Evolutionary conservation across 2,113 vertebrate species (phyloP).

Genomic region (Australoheros scitulus): DNA sequence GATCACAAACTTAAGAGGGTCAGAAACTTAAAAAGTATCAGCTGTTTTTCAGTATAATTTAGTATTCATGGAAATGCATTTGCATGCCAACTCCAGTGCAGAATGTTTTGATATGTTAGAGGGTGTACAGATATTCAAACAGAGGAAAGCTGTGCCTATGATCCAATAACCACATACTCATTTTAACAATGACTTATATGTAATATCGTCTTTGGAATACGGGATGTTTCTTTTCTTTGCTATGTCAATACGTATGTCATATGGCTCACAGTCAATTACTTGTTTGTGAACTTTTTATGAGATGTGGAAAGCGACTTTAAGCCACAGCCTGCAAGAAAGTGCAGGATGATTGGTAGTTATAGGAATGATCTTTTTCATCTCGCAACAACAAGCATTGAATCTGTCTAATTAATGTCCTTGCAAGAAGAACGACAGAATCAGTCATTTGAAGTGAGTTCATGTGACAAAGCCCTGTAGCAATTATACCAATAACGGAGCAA

Average conservation of each 20-base stretch:
- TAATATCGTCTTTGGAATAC: neutral
- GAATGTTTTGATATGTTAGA: neutral
- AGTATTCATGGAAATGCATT: neutral
- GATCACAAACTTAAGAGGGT: neutral
- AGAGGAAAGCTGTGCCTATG: neutral
- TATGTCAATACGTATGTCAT: neutral
- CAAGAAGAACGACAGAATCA: neutral
- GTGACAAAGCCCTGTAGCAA: constrained; percentile 17
- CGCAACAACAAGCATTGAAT: neutral
- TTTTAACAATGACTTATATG: neutral
- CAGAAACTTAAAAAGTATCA: neutral
- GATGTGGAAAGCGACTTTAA: neutral
- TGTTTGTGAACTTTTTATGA: neutral
- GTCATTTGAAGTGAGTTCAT: neutral
- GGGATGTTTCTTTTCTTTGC: neutral
- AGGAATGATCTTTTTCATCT: neutral
- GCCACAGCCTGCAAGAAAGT: neutral
- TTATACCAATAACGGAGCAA: neutral
- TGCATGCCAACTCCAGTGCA: neutral
- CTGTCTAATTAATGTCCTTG: neutral
- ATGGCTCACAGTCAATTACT: neutral
- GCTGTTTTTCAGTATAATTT: neutral
- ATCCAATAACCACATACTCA: neutral
- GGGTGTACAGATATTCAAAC: neutral
- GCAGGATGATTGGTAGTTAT: neutral